These are phyloP conservation scores for Lepus americanus DNA, from an alignment of 2,113 vertebrate species.

Conservation along the genomic window DNA sequence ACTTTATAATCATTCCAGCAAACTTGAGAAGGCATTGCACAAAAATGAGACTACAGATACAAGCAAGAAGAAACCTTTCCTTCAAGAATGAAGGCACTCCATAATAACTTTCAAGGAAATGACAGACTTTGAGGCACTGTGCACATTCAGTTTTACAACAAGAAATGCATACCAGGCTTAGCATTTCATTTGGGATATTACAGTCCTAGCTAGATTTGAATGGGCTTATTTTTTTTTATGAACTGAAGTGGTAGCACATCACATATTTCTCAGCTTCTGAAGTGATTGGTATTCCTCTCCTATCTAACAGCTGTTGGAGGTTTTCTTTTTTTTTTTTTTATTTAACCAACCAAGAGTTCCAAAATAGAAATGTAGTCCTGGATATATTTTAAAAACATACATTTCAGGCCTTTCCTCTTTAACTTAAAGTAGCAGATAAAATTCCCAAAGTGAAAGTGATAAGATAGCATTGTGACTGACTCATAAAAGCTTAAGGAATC, in stretches of 20 bases:
- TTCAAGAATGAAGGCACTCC: conserved; percentile 45
- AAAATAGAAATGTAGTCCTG: conserved; percentile 75
- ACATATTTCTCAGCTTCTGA: conserved; percentile 60
- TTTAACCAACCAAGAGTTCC: conserved; percentile 73
- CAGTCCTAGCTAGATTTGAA: conserved; percentile 57
- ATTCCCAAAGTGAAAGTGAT: conserved; percentile 71
- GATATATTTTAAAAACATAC: conserved; percentile 77
- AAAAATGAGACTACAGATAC: conserved; percentile 67
- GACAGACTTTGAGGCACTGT: not conserved
- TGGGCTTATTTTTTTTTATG: conserved; percentile 71
- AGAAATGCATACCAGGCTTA: conserved; percentile 52
- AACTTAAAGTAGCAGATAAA: conserved; percentile 75
- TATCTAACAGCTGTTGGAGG: conserved; percentile 66
- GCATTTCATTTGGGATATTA: conserved; percentile 62
- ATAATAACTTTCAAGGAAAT: conserved; percentile 67
- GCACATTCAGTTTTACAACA: conserved; percentile 48
- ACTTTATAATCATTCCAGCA: conserved; percentile 59
- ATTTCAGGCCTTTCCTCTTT: conserved; percentile 72
- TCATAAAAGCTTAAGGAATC: conserved; percentile 55
- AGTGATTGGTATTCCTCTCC: conserved; percentile 75
- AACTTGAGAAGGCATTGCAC: conserved; percentile 50
- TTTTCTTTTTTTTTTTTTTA: conserved; percentile 72
- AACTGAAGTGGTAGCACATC: conserved; percentile 58
- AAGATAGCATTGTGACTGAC: conserved; percentile 45
- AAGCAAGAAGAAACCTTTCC: conserved; percentile 63